Conservation (phyloP, 1,140 invertebrate genomes). For the Micrasema longulum region DNA sequence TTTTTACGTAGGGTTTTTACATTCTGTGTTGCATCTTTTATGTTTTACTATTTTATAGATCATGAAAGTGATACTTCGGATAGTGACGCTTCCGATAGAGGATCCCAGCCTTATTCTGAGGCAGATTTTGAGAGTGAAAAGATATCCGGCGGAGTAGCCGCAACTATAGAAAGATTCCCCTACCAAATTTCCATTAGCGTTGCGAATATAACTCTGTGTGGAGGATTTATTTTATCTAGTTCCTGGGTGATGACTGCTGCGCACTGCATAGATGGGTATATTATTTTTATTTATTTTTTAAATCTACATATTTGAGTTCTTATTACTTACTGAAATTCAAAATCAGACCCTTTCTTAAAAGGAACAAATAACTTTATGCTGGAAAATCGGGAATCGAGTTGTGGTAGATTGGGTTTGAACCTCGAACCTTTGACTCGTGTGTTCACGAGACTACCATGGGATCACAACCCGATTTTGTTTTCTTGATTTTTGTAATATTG, state of each 20-base stretch:
- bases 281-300: background rate
- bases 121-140: conserved; percentile 41
- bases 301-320: no score
- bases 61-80: background rate
- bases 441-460: no score
- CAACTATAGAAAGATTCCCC: conserved; percentile 60
- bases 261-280: conserved; percentile 65
- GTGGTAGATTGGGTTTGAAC: no score
- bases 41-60: background rate
- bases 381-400: no score
- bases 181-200: conserved; percentile 65
- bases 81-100: no score
- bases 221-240: conserved; percentile 63
- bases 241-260: conserved; percentile 64
- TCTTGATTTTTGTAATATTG: no score
- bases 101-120: background rate
- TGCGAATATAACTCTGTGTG: conserved; percentile 64
- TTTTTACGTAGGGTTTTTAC: background rate
- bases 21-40: background rate
- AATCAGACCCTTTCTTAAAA: no score
- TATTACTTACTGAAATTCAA: no score
- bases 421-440: no score
- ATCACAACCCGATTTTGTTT: no score
- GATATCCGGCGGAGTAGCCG: conserved; percentile 62
- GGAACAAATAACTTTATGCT: no score